These are phyloP conservation scores for Luperina nickerlii DNA, from an alignment of 2,888 invertebrate genomes.

Conservation along the genomic window DNA sequence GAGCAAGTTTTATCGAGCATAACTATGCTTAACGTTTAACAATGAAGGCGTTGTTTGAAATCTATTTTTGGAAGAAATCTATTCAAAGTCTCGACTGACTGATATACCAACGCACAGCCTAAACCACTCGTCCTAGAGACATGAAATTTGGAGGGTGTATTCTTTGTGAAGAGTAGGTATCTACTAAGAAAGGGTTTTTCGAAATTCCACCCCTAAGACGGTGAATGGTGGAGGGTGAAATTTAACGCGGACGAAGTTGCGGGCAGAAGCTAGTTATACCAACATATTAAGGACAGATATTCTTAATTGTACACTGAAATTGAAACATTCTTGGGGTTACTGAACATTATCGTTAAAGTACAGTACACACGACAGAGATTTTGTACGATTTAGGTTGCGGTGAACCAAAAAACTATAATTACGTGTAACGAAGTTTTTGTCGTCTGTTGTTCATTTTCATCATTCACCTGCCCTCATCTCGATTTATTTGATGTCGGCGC, in stretches of 20 bases:
- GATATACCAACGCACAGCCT: no score
- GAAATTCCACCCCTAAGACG: no score
- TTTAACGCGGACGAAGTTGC: no score
- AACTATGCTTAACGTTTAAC: conserved; percentile 1
- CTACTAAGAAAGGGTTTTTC: no score
- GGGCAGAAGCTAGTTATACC: no score
- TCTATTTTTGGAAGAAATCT: neutral
- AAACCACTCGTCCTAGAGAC: no score
- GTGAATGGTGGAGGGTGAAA: no score
- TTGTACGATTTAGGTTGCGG: neutral
- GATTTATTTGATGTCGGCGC: neutral
- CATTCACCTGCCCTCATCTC: neutral
- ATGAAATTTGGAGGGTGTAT: no score
- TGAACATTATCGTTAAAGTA: neutral
- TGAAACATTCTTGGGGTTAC: neutral
- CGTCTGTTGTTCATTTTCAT: no score
- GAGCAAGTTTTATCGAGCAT: conserved; percentile 17
- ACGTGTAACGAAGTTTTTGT: neutral
- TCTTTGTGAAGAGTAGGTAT: no score
- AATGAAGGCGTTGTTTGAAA: neutral
- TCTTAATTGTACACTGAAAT: no score
- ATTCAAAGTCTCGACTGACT: no score
- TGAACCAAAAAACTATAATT: neutral
- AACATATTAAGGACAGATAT: neutral
- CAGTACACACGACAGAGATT: neutral